phyloP scores from a whole-genome alignment of 2,797 vertebrate species.

The Helarctos malayanus region DNA sequence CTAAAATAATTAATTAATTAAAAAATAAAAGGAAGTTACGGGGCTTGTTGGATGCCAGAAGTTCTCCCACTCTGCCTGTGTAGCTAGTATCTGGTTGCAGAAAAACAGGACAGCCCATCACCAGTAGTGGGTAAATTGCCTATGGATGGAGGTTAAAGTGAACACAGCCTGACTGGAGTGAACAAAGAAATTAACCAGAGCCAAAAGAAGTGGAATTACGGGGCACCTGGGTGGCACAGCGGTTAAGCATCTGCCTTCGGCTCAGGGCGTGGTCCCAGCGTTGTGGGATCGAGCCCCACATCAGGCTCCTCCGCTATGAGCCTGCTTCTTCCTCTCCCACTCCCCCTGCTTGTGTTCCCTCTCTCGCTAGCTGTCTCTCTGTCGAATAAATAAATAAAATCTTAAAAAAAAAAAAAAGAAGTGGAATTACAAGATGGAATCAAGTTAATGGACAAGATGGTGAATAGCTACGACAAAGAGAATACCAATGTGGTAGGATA shows the following conservation, averaged over 20 bases:
- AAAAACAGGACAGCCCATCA: background rate
- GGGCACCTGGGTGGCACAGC: too few species aligned
- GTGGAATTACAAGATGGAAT: background rate
- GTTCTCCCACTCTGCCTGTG: too few species aligned
- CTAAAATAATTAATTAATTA: background rate
- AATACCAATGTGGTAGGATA: fast-evolving
- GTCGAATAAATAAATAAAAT: too few species aligned
- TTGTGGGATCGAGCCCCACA: too few species aligned
- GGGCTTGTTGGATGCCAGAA: background rate
- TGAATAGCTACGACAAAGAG: background rate
- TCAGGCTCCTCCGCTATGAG: too few species aligned
- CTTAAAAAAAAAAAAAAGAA: background rate
- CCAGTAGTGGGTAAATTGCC: background rate
- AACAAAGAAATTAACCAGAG: background rate
- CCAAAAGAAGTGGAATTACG: background rate
- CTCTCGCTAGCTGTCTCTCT: too few species aligned
- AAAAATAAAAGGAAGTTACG: background rate
- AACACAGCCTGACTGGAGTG: background rate
- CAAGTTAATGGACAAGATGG: background rate
- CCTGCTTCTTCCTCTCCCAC: too few species aligned
- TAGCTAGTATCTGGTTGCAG: background rate
- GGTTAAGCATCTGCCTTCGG: too few species aligned
- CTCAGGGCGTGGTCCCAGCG: too few species aligned
- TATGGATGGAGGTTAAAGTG: background rate
- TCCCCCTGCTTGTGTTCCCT: too few species aligned